phyloP scores from a whole-genome alignment of 2,888 invertebrate genomes.

The Flexamia atlantica region DNA sequence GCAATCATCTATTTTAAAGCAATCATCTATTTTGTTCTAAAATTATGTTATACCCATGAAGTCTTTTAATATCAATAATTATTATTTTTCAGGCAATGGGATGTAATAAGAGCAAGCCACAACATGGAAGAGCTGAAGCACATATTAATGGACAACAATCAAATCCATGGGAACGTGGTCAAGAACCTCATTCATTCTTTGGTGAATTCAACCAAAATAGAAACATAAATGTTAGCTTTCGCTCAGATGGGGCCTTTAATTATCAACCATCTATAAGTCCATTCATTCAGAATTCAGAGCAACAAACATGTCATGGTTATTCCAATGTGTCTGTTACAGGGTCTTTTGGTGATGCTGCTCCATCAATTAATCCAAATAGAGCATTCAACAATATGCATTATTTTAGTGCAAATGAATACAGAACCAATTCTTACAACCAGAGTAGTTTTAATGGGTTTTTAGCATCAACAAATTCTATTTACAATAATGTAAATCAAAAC shows the following conservation, averaged over 20 bases:
- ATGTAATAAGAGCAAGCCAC: conserved; percentile 21
- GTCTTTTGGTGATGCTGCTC: conserved; percentile 10
- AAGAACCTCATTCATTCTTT: background rate
- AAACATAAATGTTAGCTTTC: background rate
- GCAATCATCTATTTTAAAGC: no score
- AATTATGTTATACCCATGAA: no score
- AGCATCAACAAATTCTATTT: background rate
- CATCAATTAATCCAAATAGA: background rate
- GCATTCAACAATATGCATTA: background rate
- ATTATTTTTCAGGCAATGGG: conserved; percentile 13
- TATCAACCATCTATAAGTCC: background rate
- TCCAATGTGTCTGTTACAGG: background rate
- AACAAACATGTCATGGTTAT: background rate
- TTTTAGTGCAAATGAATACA: background rate
- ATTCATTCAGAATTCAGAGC: background rate
- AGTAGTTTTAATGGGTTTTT: background rate
- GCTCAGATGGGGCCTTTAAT: background rate
- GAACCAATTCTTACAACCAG: background rate
- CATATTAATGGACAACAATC: background rate
- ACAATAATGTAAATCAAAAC: background rate
- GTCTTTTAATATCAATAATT: background rate
- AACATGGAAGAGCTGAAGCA: background rate
- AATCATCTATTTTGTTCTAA: no score
- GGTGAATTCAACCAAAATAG: background rate
- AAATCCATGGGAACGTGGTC: background rate